Evolutionary conservation across 2,113 vertebrate genomes (phyloP), one percentile per base, ranked within the genome.

Genomic region (Sorex araneus): DNA sequence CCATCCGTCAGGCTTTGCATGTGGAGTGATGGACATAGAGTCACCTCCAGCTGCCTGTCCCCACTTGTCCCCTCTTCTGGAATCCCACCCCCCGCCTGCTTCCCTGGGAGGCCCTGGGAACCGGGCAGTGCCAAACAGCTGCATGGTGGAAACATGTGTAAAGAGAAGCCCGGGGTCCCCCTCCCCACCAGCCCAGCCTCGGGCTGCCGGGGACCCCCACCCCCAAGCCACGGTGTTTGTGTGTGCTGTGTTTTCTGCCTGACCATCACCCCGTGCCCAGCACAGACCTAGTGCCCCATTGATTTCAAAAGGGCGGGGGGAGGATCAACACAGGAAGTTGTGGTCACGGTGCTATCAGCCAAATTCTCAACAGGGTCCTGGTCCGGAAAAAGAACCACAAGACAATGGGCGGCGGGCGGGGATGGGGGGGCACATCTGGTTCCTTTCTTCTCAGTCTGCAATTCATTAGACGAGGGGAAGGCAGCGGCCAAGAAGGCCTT

Each of bases 281-380:
- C 12, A 18, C n/a, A 79, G 82, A 79, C 43, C 40, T 71, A 18
- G 28, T 1, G 28, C 32, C 82, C 45, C 2, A 0, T 11, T 0
- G 13, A 83, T 85, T 93, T 90, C 92, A 23, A 63, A 87, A n/a
- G n/a, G n/a, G n/a, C n/a, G n/a, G 47, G 8, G 23, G 43, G 64
- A 32, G 86, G 60, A 60, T 73, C 77, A 86, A 94, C 88, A 93
- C 95, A 95, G 94, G 94, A 96, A 95, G 69, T 78, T 91, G 84
- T 70, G 89, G 91, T 91, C 73, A 45, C 0, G 0, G 60, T 9
- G 1, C 0, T 30, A 71, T 79, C 70, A 93, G 91, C 92, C 92
- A 95, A 95, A 73, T 30, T 45, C 84, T 86, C 86, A 43, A 74
- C 13, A 40, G 63, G 84, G 23, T 32, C 57, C 77, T 54, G 76